Conservation (phyloP, 2,888 invertebrate species). For the Calameuta filiformis region DNA sequence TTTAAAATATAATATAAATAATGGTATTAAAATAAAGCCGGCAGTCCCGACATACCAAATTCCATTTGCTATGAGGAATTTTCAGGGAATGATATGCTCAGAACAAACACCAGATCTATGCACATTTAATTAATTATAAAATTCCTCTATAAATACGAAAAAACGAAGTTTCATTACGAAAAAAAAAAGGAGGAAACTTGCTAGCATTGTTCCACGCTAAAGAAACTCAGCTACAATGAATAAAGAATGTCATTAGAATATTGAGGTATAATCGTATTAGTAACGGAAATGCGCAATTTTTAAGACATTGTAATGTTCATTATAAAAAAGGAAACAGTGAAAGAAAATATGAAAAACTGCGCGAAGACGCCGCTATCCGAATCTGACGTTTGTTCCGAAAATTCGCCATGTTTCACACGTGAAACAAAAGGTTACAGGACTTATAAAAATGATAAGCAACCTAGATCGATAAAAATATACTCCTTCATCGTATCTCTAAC, state of each 20-base stretch:
- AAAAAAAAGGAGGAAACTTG: background rate
- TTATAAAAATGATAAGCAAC: background rate
- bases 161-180: background rate
- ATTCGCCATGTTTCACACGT: conserved; percentile 13
- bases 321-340: background rate
- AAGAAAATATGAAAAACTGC: background rate
- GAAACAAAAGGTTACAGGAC: conserved; percentile 17
- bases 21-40: background rate
- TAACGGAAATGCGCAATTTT: background rate
- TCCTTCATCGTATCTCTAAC: conserved; percentile 12
- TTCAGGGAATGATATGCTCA: background rate
- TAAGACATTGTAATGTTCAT: background rate
- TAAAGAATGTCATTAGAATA: background rate
- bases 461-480: conserved; percentile 2
- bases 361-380: background rate
- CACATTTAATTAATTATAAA: background rate
- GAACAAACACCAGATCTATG: background rate
- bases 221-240: background rate
- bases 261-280: background rate
- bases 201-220: background rate
- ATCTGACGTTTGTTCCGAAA: conserved; percentile 19
- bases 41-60: background rate
- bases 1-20: background rate
- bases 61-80: background rate
- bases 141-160: background rate